phyloP scores from a whole-genome alignment of 2,888 invertebrate species.

The Cantharis rufa region DNA sequence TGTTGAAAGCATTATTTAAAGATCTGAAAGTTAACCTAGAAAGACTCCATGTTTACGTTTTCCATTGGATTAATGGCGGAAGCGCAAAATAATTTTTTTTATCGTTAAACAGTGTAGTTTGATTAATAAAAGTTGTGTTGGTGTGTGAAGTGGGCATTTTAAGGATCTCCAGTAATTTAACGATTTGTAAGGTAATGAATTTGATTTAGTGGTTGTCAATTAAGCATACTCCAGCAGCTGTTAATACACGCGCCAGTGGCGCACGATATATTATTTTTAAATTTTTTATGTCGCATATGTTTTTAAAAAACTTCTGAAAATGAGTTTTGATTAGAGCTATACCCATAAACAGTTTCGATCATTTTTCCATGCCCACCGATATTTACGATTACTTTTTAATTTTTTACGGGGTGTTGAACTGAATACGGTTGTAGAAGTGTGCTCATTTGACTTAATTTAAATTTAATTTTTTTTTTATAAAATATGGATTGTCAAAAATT shows the following conservation, averaged over 20 bases:
- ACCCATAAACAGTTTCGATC: neutral
- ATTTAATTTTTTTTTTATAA: neutral
- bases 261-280: neutral
- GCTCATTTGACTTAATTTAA: neutral
- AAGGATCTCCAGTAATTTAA: neutral
- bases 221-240: neutral
- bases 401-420: neutral
- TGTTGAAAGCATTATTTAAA: neutral
- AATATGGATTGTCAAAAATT: neutral
- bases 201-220: neutral
- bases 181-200: slow-evolving; percentile 3
- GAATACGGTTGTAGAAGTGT: neutral
- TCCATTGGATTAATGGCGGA: neutral
- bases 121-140: neutral
- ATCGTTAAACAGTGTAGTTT: neutral
- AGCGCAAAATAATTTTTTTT: neutral
- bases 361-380: neutral
- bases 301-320: neutral
- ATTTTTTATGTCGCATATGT: neutral
- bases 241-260: neutral
- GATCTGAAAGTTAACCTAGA: neutral
- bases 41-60: slow-evolving; percentile 3
- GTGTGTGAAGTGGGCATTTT: neutral
- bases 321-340: neutral
- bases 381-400: neutral